Percentiles rank a stretch among this genome's conserved stretches.
Conservation (phyloP, 1,140 invertebrate species). For the Medauroidea extradentata region DNA sequence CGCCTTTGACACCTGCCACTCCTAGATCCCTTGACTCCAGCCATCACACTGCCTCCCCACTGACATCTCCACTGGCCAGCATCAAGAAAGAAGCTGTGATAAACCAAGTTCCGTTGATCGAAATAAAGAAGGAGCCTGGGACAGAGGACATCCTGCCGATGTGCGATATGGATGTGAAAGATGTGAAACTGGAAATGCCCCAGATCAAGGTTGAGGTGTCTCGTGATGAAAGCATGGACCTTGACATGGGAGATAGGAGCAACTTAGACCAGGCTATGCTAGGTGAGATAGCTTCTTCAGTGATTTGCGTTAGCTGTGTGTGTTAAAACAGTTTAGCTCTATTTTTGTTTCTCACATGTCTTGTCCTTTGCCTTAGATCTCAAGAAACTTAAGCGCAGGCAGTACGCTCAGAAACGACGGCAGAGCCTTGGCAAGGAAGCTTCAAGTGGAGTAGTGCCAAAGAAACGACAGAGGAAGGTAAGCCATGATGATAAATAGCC, state of each 20-base stretch:
- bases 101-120: conserved; percentile 22
- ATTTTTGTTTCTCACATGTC: neutral
- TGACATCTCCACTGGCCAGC: neutral
- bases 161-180: conserved; percentile 17
- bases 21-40: neutral
- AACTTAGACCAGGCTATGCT: conserved; percentile 5
- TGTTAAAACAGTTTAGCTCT: conserved; percentile 43
- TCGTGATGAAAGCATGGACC: neutral
- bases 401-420: conserved; percentile 77
- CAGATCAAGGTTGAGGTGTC: neutral
- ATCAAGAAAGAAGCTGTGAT: neutral
- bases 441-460: conserved; percentile 50
- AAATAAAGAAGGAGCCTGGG: conserved; percentile 46
- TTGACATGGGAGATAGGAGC: neutral
- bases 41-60: conserved; percentile 2
- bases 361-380: conserved; percentile 48
- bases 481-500: too few relatives aligned
- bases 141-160: conserved; percentile 42
- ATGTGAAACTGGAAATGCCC: conserved; percentile 6
- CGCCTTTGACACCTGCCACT: conserved; percentile 38
- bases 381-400: conserved; percentile 72
- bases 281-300: conserved; percentile 21
- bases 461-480: conserved; percentile 75
- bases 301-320: conserved; percentile 32
- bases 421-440: conserved; percentile 61